These are phyloP conservation scores for Mesochorus sp. DNA, from an alignment of 2,888 invertebrate genomes.

Conservation along the genomic window DNA sequence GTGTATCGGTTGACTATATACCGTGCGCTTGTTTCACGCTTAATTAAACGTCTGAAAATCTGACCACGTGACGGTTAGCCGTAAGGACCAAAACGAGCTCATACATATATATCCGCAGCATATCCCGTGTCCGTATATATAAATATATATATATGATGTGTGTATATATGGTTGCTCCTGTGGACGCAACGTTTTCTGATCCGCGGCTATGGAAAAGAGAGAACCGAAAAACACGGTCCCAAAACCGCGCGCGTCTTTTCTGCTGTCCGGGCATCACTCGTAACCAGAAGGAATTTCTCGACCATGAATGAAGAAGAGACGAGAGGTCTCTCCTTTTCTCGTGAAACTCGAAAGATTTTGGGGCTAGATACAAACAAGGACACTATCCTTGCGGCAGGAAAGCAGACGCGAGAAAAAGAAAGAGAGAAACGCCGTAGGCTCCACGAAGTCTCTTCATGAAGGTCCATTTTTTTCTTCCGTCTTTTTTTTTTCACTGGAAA, in stretches of 20 bases:
- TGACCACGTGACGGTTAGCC: slow-evolving; percentile 80
- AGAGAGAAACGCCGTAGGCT: slow-evolving; percentile 58
- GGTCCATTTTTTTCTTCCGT: background rate
- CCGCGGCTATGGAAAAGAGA: slow-evolving; percentile 1
- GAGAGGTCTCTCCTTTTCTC: slow-evolving; percentile 24
- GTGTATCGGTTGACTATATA: slow-evolving; percentile 70
- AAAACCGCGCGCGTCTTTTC: slow-evolving; percentile 66
- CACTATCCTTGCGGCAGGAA: background rate
- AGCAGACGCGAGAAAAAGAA: slow-evolving; percentile 44
- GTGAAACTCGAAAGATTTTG: slow-evolving; percentile 44
- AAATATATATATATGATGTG: background rate
- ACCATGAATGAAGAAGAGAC: slow-evolving; percentile 76
- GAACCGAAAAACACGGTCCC: background rate
- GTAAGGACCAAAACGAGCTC: slow-evolving; percentile 67
- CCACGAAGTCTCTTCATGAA: slow-evolving; percentile 24
- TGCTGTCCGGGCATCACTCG: slow-evolving; percentile 65
- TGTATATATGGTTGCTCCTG: background rate
- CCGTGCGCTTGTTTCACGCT: slow-evolving; percentile 82
- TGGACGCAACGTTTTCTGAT: background rate
- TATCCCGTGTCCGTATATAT: background rate
- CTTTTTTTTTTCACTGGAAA: background rate
- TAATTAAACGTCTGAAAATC: slow-evolving; percentile 81
- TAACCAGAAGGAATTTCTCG: slow-evolving; percentile 78
- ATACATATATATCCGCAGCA: background rate
- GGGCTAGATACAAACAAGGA: slow-evolving; percentile 34